Evolutionary conservation across 2,113 vertebrate genomes (phyloP).

Genomic region (Centropus bengalensis): DNA sequence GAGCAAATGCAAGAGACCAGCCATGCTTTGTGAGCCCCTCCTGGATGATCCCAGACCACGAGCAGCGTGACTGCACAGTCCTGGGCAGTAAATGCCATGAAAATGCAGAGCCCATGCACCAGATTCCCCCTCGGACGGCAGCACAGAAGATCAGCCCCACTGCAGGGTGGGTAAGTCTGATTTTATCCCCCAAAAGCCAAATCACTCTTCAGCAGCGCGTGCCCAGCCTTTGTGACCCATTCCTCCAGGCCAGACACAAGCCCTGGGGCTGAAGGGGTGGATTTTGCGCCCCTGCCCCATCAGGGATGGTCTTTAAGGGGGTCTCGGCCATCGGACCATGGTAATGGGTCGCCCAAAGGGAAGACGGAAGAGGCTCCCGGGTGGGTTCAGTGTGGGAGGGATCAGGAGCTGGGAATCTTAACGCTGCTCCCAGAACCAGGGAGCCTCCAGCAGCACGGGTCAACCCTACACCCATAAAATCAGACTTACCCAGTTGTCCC

Average conservation of each 20-base stretch:
- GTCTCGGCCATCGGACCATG: neutral
- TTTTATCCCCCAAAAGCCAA: neutral
- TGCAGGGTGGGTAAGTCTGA: constrained; percentile 45
- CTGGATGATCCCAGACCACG: neutral
- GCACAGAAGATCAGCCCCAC: neutral
- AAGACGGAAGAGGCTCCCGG: neutral
- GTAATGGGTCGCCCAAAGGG: neutral
- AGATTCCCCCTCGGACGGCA: accelerated
- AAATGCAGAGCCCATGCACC: accelerated
- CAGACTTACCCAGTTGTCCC: constrained; percentile 90
- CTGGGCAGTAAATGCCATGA: accelerated
- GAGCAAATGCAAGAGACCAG: neutral
- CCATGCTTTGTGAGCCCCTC: neutral
- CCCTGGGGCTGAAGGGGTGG: neutral
- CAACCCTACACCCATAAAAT: constrained; percentile 10
- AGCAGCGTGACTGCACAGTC: accelerated
- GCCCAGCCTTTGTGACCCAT: neutral
- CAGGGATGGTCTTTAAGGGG: accelerated
- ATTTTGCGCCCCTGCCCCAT: neutral
- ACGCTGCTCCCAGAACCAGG: neutral
- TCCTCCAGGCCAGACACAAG: neutral
- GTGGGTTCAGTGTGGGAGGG: neutral
- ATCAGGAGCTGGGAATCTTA: neutral
- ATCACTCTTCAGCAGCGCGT: neutral
- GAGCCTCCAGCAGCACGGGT: neutral